Base-by-base conservation (phyloP, 2,888 invertebrate genomes). In the Ramazzottius varieornatus region DNA sequence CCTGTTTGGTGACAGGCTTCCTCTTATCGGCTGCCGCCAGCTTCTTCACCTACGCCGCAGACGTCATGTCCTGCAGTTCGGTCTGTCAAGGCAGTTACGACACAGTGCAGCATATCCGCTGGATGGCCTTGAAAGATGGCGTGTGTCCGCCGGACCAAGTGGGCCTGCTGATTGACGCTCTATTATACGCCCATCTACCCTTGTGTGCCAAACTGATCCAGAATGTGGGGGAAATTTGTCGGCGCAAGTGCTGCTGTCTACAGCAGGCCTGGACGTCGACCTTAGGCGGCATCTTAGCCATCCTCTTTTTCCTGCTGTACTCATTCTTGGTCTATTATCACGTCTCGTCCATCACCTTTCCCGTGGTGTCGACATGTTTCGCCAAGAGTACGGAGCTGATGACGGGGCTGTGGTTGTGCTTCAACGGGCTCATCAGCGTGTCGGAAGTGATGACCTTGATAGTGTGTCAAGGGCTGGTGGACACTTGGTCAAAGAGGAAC, bases 51-150 rank as follows among this genome's bases (percentile, higher is more conserved):
- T 29, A 16, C 20, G 24, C 54, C n/a, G 54, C 54, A 8, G 54
- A 54, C 29, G 29, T 54, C n/a, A 54, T 54, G 54, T 16, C 54
- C 29, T 54, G 54, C 54, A 54, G 54, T 54, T 54, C 54, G n/a
- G 54, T 54, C 20, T 54, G 54, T 54, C 54, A 24, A 4, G 24
- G 54, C 54, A 54, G 54, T 24, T 54, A 54, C 54, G 54, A 54
- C 54, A 54, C 54, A 4, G 54, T 54, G 29, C 54, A 54, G 29
- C 54, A 54, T 24, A 54, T 54, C 24, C 54, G 54, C 29, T 54
- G 54, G 54, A 54, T 54, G n/a, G 20, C 54, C 54, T 29, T 54
- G 4, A n/a, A 8, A 4, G 4, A 8, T 4, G 4, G 8, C 16
- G 4, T 54, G 29, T 54, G 54, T 29, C 54, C 54, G 29, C 54